Evolutionary conservation across 2,888 invertebrate species (phyloP), one percentile per base, ranked within the genome.

Genomic region (Dinocampus coccinellae): DNA sequence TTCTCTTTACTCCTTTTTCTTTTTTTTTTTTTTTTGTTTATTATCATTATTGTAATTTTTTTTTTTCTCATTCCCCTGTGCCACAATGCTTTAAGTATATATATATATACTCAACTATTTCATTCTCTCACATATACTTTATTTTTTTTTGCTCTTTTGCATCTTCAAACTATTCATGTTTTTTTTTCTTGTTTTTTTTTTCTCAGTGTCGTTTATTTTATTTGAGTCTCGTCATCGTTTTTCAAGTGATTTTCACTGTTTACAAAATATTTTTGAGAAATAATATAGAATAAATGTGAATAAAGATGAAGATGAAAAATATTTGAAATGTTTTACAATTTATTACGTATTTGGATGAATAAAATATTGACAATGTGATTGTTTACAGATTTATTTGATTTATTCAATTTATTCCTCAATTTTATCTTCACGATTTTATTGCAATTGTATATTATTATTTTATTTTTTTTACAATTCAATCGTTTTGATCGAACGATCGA

Each of bases 1-100:
- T 72, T 63, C 13, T 74, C 73, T 71, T 72, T 75, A 75, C 75
- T 76, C 76, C 76, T 73, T 76, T 78, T 74, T 73, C 73, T 77
- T 74, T 69, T 73, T 55, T 75, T 74, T 75, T 6, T 29, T n/a
- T n/a, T n/a, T n/a, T n/a, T n/a, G n/a, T n/a, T n/a, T n/a, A n/a
- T n/a, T n/a, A n/a, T n/a, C n/a, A n/a, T n/a, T n/a, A n/a, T n/a
- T n/a, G n/a, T n/a, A n/a, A n/a, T n/a, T n/a, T n/a, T n/a, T n/a
- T n/a, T n/a, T n/a, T 13, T 39, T 39, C 39, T 39, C 39, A 39
- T n/a, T 39, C 39, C n/a, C 73, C 77, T 71, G n/a, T 74, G 57
- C 75, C 70, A 65, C 52, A 36, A 65, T 65, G 52, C 16, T 47
- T 55, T 55, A 13, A 24, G n/a, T 11, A 33, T 24, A 39, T 36